Base-by-base conservation (phyloP, 1,140 invertebrate species). In the Papilio xuthus region DNA sequence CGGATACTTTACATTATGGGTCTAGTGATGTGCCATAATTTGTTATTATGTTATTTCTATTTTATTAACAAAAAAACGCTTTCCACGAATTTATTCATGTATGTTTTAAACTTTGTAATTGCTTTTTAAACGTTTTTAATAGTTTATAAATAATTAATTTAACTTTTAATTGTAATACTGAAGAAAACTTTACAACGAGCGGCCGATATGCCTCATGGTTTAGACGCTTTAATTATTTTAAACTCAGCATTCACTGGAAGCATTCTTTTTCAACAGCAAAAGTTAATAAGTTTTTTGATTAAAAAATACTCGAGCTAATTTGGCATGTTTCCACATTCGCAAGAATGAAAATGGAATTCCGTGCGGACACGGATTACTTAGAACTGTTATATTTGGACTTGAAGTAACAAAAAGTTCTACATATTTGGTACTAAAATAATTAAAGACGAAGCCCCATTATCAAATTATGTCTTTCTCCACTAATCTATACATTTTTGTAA, bases 1-100 rank as follows among this genome's bases (percentile, higher is more conserved):
- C 80, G 77, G 81, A 80, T 80, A 82, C 82, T 86, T 86, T 81
- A 81, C 79, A 78, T 75, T 71, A 67, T 82, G 81, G 80, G 60
- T 81, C 78, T 82, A 82, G 47, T 56, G 44, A 18, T 26, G 41
- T 13, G 18, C 41, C 70, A 28, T 77, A 75, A n/a, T n/a, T n/a
- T n/a, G n/a, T n/a, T n/a, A n/a, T n/a, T n/a, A 37, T 7, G 32
- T 7, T 6, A 1, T 6, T 1, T 37, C 32, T 37, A 37, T 37
- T 37, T 37, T 37, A n/a, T n/a, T n/a, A n/a, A n/a, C 7, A 37
- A 37, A 37, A 37, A 37, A 37, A 6, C 2, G 7, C 0, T 1
- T 37, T 37, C 32, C 32, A 4, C 32, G 32, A 37, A 37, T 37
- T 37, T 7, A 37, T 37, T 6, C 7, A 37, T 44, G 6, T 44